Base-by-base conservation (phyloP, 1,140 invertebrate genomes). In the Rhagoletis pomonella region DNA sequence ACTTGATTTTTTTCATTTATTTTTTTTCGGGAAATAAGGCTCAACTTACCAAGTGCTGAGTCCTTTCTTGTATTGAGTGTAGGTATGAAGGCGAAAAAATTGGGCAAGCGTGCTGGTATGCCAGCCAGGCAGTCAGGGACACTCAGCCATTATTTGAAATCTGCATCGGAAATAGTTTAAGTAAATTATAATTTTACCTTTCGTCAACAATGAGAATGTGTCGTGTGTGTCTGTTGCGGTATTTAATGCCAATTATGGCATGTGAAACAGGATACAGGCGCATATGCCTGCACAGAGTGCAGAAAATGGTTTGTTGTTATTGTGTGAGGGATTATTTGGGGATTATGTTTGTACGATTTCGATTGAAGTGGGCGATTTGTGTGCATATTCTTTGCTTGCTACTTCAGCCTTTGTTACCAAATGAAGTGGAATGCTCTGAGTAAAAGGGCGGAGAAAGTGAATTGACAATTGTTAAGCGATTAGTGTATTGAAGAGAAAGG, bases 171-270 rank as follows among this genome's bases (percentile, higher is more conserved):
- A 81, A 86, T 86, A 86, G 42, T 86, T 86, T 86, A 60, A 62
- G 84, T 86, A 62, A 86, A 86, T 62, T 86, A 64, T 39, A 62
- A 86, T 14, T 86, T 86, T 47, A 42, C 39, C 58, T 86, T 86
- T 42, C n/a, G 10, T 5, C 4, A 4, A 86, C 58, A 86, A 86
- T 62, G 29, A 4, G 9, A 42, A 3, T 86, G 58, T 64, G 50
- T 59, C 39, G 50, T 55, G 19, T 55, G 73, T 47, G 64, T 73
- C 44, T 10, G 17, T 19, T 47, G 12, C 10, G 60, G 58, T 86
- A 62, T 86, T 64, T 86, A 86, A 86, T 64, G 84, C 73, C 73
- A 81, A 81, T 81, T 81, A 81, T 81, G 73, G 73, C 47, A 81
- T 81, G 73, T 81, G 73, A 55, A 81, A 81, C 55, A 10, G 17